Evolutionary conservation across 2,797 vertebrate species (phyloP).

Genomic region (Pitangus sulphuratus): DNA sequence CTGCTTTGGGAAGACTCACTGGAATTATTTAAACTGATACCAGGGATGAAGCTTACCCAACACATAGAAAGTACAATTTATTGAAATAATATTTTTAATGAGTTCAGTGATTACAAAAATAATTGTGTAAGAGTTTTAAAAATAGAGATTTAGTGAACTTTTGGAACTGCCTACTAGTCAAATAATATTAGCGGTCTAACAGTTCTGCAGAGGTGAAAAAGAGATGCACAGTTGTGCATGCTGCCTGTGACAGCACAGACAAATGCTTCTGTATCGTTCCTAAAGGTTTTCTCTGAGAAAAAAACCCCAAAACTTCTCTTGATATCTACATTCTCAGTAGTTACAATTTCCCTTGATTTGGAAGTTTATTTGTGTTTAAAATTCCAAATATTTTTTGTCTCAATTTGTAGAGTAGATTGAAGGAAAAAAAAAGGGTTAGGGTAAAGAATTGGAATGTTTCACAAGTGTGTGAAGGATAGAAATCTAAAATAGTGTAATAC

Average conservation of each 20-base stretch:
- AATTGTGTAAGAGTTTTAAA: neutral
- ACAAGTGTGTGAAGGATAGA: neutral
- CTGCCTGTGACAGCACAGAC: neutral
- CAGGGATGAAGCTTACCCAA: neutral
- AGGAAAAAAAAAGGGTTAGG: neutral
- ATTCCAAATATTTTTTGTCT: neutral
- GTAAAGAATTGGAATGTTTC: neutral
- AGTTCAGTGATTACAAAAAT: neutral
- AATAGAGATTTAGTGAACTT: neutral
- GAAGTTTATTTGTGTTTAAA: neutral
- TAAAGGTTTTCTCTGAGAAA: neutral
- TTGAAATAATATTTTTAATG: neutral
- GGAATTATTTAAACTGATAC: neutral
- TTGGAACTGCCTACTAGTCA: neutral
- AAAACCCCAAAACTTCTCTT: neutral
- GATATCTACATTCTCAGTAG: neutral
- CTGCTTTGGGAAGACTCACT: neutral
- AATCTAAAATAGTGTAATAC: constrained; percentile 8
- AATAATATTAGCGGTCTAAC: neutral
- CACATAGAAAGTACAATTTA: neutral
- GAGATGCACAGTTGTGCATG: neutral
- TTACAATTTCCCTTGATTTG: constrained; percentile 4
- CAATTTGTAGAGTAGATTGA: neutral
- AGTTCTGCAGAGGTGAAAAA: neutral
- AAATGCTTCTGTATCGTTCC: neutral